A percentile compares a stretch with the other conserved stretches of the same genome.
Conservation (phyloP, 1,140 invertebrate species). For the Anastatus disparis region DNA sequence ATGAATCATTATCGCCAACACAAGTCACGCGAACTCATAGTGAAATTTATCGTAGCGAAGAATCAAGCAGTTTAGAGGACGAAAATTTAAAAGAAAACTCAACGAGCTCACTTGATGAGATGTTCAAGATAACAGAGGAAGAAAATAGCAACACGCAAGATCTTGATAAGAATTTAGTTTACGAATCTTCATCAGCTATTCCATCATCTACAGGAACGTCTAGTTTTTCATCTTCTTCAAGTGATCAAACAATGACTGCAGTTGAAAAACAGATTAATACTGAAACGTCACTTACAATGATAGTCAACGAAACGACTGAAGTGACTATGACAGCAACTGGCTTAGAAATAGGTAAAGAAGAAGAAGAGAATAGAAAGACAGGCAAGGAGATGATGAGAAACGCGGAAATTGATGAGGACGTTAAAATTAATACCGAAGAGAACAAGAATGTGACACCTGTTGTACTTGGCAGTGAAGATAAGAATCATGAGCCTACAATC, state of each 20-base stretch:
- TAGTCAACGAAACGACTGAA: background rate
- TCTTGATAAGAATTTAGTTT: background rate
- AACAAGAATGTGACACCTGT: constrained; percentile 29
- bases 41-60: background rate
- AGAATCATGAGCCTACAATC: constrained; percentile 48
- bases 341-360: background rate
- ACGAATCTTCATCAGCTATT: background rate
- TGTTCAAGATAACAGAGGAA: background rate
- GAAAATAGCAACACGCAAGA: background rate
- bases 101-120: background rate
- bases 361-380: background rate
- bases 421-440: background rate
- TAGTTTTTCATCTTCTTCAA: background rate
- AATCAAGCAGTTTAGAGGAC: background rate
- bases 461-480: constrained; percentile 23
- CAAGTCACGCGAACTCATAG: background rate
- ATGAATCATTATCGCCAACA: background rate
- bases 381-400: constrained; percentile 2
- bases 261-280: background rate
- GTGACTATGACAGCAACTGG: background rate
- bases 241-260: background rate
- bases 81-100: background rate
- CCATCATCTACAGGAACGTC: background rate
- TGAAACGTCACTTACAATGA: background rate
- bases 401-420: background rate